Evolutionary conservation across 2,113 vertebrate species (phyloP).

Genomic region (Laticauda laticaudata): DNA sequence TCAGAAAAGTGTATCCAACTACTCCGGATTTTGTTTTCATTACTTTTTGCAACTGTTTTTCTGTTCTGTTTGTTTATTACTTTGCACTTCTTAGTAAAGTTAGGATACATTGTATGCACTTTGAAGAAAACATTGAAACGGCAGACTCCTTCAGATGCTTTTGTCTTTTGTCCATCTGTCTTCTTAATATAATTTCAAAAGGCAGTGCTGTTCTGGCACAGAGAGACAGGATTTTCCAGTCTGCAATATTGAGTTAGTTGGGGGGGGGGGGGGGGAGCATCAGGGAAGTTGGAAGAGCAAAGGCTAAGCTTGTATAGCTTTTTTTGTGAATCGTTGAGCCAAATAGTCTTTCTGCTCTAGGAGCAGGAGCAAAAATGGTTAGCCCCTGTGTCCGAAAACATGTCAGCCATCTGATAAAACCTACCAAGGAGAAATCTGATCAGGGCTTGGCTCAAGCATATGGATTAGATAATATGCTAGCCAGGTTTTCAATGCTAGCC

Average conservation of each 20-base stretch:
- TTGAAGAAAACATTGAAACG: not conserved
- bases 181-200: not conserved
- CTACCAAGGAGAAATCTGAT: not conserved
- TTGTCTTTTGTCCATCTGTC: not conserved
- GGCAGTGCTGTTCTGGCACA: not conserved
- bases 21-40: not conserved
- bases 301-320: not conserved
- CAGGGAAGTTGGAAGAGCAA: not conserved
- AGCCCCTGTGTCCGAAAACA: not conserved
- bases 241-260: not conserved
- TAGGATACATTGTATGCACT: not conserved
- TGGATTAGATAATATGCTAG: conserved; percentile 9
- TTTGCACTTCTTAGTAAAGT: not conserved
- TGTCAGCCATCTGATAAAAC: not conserved
- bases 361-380: not conserved
- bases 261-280: not conserved
- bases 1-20: not conserved
- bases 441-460: not conserved
- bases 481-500: not conserved
- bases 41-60: not conserved
- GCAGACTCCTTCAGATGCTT: not conserved
- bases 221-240: not conserved
- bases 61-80: no score
- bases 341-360: not conserved
- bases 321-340: conserved; percentile 25